These are phyloP conservation scores for Mesopsocus fuscifrons DNA, from an alignment of 2,888 invertebrate genomes.

Conservation along the genomic window DNA sequence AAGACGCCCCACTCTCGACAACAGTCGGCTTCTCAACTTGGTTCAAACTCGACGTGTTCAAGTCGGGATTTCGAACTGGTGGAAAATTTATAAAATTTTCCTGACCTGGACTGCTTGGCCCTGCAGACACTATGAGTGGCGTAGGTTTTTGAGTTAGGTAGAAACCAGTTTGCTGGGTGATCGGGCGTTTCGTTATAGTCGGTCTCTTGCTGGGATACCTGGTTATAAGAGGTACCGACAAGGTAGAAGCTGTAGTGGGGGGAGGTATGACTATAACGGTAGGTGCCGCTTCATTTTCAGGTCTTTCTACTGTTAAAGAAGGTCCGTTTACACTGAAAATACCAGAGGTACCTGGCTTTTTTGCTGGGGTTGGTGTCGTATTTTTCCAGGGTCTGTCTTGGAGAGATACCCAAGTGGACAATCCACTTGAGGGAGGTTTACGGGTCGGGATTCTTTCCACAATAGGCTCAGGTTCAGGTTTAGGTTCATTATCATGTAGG, in stretches of 20 bases:
- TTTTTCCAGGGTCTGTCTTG: slow-evolving; percentile 13
- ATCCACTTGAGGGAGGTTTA: slow-evolving; percentile 20
- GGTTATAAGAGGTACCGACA: slow-evolving; percentile 12
- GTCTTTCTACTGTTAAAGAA: neutral
- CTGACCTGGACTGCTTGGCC: slow-evolving; percentile 26
- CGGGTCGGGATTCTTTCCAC: slow-evolving; percentile 7
- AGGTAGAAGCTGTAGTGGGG: slow-evolving; percentile 9
- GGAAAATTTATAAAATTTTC: slow-evolving; percentile 65
- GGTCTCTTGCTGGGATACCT: slow-evolving; percentile 22
- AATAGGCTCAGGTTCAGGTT: slow-evolving; percentile 15
- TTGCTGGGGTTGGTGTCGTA: neutral
- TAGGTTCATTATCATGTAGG: slow-evolving; percentile 23
- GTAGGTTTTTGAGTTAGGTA: slow-evolving; percentile 6
- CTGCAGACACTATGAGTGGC: slow-evolving; percentile 1
- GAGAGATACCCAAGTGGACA: slow-evolving; percentile 23
- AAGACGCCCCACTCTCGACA: slow-evolving; percentile 19
- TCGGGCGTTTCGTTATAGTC: slow-evolving; percentile 21
- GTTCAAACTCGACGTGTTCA: slow-evolving; percentile 28
- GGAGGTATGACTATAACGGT: slow-evolving; percentile 34
- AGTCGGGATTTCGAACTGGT: slow-evolving; percentile 65
- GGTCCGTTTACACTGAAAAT: slow-evolving; percentile 8
- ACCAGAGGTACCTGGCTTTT: neutral
- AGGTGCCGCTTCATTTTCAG: slow-evolving; percentile 23
- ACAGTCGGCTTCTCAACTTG: slow-evolving; percentile 20
- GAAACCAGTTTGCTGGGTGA: neutral